Conservation (phyloP, 2,113 vertebrate species). For the Ophiodon elongatus region DNA sequence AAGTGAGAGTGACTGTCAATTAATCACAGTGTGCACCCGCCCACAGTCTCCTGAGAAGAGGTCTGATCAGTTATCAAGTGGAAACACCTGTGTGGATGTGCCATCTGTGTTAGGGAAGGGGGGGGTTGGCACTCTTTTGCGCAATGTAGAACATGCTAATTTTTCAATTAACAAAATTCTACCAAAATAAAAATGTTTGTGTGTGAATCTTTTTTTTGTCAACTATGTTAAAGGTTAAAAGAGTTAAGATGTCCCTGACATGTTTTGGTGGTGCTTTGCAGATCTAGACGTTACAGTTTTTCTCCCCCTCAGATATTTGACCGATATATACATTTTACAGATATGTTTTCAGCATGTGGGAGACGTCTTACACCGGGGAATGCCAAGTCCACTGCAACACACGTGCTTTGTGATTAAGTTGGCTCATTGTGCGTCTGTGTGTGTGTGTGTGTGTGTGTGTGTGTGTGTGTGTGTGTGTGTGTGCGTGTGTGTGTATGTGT, state of each 20-base stretch:
- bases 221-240: neutral
- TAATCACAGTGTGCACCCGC: too few species aligned
- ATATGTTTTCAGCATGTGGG: neutral
- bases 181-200: neutral
- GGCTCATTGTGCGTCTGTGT: slow-evolving; percentile 37
- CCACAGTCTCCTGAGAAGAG: neutral
- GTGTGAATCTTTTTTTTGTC: too few species aligned
- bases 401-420: slow-evolving; percentile 45
- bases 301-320: neutral
- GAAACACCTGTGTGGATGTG: neutral
- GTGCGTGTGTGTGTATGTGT: slow-evolving; percentile 47
- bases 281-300: neutral
- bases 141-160: neutral
- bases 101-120: neutral
- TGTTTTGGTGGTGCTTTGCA: neutral
- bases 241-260: neutral
- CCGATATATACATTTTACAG: too few species aligned
- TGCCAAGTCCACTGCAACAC: slow-evolving; percentile 28
- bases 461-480: slow-evolving; percentile 35
- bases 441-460: slow-evolving; percentile 31
- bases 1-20: too few species aligned
- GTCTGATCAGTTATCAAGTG: neutral
- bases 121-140: too few species aligned
- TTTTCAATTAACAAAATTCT: neutral
- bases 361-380: slow-evolving; percentile 2